A percentile compares a stretch with the other conserved stretches of the same genome.
Evolutionary conservation across 1,140 invertebrate species (phyloP).

Genomic region (Hycleus cichorii): DNA sequence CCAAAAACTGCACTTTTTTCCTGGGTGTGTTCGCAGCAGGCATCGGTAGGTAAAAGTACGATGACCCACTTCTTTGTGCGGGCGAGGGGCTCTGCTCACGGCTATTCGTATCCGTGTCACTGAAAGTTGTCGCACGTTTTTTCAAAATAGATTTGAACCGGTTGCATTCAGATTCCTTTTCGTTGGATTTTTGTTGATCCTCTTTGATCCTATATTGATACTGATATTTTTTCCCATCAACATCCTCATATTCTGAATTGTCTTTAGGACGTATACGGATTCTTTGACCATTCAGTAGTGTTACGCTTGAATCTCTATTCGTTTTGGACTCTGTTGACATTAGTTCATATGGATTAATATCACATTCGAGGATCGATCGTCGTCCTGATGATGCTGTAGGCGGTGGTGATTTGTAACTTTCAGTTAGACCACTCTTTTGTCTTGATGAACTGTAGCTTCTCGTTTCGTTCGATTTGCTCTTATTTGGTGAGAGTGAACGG

Average conservation of each 20-base stretch:
- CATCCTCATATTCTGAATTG: conserved; percentile 35
- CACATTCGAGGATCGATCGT: conserved; percentile 72
- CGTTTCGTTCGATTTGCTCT: conserved; percentile 22
- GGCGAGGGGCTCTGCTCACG: conserved; percentile 29
- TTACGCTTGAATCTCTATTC: conserved; percentile 27
- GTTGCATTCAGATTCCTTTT: conserved; percentile 29
- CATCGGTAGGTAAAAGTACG: conserved; percentile 57
- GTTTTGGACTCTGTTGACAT: conserved; percentile 45
- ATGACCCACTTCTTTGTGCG: conserved; percentile 43
- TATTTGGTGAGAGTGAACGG: conserved; percentile 24
- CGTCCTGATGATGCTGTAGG: conserved; percentile 28
- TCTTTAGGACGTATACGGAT: conserved; percentile 26
- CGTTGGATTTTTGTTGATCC: conserved; percentile 19
- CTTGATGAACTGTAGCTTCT: conserved; percentile 47
- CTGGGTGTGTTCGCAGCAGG: conserved; percentile 43
- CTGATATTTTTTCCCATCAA: conserved; percentile 19
- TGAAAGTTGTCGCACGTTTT: conserved; percentile 46
- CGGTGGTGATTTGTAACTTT: neutral
- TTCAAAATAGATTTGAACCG: conserved; percentile 61
- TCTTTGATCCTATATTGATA: conserved; percentile 9
- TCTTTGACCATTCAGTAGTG: conserved; percentile 35
- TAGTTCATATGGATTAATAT: conserved; percentile 78
- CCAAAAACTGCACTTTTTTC: conserved; percentile 42
- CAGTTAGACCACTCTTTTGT: conserved; percentile 24
- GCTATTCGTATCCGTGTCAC: conserved; percentile 31